Base-by-base conservation (phyloP, 2,113 vertebrate species). In the Perca flavescens region DNA sequence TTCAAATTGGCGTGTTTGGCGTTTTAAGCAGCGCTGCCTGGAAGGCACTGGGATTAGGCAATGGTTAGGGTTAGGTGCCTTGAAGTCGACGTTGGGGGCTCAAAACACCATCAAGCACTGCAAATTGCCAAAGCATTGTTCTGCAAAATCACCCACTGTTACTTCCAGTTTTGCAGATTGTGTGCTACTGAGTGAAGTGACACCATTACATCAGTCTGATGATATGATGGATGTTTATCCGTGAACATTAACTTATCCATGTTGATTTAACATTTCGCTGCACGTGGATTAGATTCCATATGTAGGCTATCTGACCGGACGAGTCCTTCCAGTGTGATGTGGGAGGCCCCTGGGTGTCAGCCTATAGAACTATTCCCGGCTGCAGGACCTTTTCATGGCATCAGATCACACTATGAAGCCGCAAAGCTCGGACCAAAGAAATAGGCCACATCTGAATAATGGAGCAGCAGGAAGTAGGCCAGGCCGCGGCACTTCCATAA, bases 391-490 rank as follows among this genome's bases (percentile, higher is more conserved):
- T n/a, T 25, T 61, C 15, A 19, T 47, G 62, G 43, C 76, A 15
- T 70, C 52, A 49, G 11, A 36, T 62, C 61, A 22, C 47, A 21
- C 47, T 28, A 9, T 50, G 58, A 62, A 40, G 70, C 12, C 25
- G 1, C 58, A n/a, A 15, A 17, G n/a, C 61, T 72, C 25, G 47
- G 78, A 80, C 74, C 67, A 14, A n/a, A 77, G 76, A 86, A 88
- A 77, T 82, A 88, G 84, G 80, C 50, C 79, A 81, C 6, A 21
- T 40, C 34, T 3, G 69, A 80, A 77, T 83, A 68, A 85, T 34
- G 61, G 68, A 87, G 65, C 81, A 28, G 76, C 77, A 81, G 57
- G 66, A 90, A 83, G 77, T 87, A 72, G 72, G 80, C 60, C 86
- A 34, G 34, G 34, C 34, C 34, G 1, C 2, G 34, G 34, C 34